Base-by-base conservation (phyloP, 2,797 vertebrate genomes). In the Spondyliosoma cantharus region DNA sequence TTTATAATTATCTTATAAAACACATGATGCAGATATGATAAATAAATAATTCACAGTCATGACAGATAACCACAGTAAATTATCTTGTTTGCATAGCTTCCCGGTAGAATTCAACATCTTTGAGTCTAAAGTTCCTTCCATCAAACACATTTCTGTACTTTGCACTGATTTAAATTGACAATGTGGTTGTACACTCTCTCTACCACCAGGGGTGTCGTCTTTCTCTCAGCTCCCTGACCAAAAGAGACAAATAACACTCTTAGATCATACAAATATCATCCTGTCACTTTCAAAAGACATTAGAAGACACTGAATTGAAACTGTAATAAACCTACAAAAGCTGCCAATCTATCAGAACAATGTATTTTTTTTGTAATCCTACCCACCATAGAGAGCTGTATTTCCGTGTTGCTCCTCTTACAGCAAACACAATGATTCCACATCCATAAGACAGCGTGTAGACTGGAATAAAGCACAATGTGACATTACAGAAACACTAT, bases 361-460 rank as follows among this genome's bases (percentile, higher is more conserved):
- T 45, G 9, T 32, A 4, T 27, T 32, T 37, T 37, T 59, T 54
- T 43, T 25, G 3, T 48, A 29, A 59, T 4, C 27, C 15, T 24
- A 70, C 83, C 65, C 86, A 93, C 93, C 89, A 43, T 14, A 93
- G 67, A 82, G 56, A 88, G 25, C 69, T 92, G 71, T 76, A 92
- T 90, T 92, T 93, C 64, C 90, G 70, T 58, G 59, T 86, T 66
- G 84, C 89, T 73, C 93, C 94, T 27, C 87, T 79, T 8, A 94
- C 3, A 22, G 94, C 87, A 83, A 94, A 95, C 17, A 83, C 54
- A 0, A 85, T 78, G 14, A 94, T 86, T 16, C 94, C 93, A 57
- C 80, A 90, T 54, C 94, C 94, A 81, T 90, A 92, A 13, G 93
- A 93, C 50, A 93, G 43, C 3, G 92, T 93, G 78, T 89, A 94